phyloP scores from a whole-genome alignment of 2,888 invertebrate species.

The Anthophora plumipes region DNA sequence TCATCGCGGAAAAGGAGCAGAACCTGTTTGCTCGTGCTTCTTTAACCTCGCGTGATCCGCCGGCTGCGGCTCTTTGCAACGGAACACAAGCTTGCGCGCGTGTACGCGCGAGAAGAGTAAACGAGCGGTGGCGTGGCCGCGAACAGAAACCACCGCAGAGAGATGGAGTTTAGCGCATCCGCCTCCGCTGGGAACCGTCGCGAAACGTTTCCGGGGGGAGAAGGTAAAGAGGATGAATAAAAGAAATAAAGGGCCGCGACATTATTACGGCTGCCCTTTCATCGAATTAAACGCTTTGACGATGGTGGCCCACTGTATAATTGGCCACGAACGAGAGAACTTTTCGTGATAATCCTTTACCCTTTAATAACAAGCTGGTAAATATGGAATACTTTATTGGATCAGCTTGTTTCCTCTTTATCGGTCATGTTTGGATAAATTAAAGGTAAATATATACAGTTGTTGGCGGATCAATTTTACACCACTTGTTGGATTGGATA shows the following conservation, averaged over 20 bases:
- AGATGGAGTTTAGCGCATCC: slow-evolving; percentile 38
- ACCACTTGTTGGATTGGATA: too few relatives aligned
- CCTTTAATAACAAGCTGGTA: too few relatives aligned
- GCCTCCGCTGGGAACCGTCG: slow-evolving; percentile 35
- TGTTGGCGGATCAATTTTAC: too few relatives aligned
- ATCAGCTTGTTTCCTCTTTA: too few relatives aligned
- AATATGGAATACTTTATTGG: slow-evolving; percentile 5
- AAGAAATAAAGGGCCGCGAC: slow-evolving; percentile 14
- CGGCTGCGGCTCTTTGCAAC: neutral
- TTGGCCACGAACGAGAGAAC: slow-evolving; percentile 5
- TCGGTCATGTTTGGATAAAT: too few relatives aligned
- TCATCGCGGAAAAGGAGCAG: slow-evolving; percentile 47
- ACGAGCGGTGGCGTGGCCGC: neutral
- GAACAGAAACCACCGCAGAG: neutral
- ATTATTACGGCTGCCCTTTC: slow-evolving; percentile 25
- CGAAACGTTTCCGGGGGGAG: slow-evolving; percentile 44
- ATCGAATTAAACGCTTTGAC: slow-evolving; percentile 41
- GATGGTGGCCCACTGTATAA: slow-evolving; percentile 20
- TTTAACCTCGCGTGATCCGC: slow-evolving; percentile 45
- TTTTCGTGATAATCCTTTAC: neutral
- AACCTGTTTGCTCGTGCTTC: slow-evolving; percentile 53
- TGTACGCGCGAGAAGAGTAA: slow-evolving; percentile 2
- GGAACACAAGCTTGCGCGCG: slow-evolving; percentile 1
- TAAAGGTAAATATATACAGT: too few relatives aligned
- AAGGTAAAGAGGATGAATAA: slow-evolving; percentile 1